Base-by-base conservation (phyloP, 30 jellyfish, hydroid and myxozoan species). In the Calvadosia cruxmelitensis region DNA sequence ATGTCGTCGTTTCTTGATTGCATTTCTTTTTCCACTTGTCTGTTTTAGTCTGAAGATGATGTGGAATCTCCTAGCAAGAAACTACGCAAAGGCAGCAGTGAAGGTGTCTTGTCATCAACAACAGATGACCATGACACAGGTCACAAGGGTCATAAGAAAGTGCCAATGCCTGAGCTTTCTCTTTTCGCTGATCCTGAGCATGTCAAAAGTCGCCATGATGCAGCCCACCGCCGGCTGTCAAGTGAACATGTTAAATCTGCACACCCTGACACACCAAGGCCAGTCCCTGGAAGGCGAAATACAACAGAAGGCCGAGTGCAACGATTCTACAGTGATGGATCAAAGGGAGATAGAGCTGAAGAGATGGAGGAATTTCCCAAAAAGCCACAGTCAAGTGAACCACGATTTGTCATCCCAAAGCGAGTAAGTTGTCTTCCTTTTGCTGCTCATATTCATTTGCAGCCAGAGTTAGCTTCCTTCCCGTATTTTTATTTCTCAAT, bases 231-330 rank as follows among this genome's bases (percentile, higher is more conserved):
- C 10, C 57, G 57, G 15, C 57, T 42, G 20, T 42, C 57, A 5
- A 42, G 57, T 42, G 57, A 42, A 10, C 20, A 10, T 5, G 57
- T 10, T 42, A 42, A 42, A 42, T 42, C 57, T 5, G n/a, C n/a
- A n/a, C n/a, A n/a, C n/a, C n/a, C n/a, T n/a, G 57, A 42, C 20
- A 5, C 57, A 42, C 20, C 57, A 42, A 10, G 57, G 20, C 20
- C 57, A 42, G 57, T 20, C 15, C 12, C 49, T 34, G 68, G 65
- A 26, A 30, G 79, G 51, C 24, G 79, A 48, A 2, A 32, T 31
- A 13, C 36, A 16, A 53, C 75, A 62, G 65, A 74, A 49, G 65
- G 84, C 63, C 24, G 84, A 35, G 76, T 32, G 64, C 64, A 69
- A 28, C 2, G 63, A 24, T 23, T 12, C 33, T 15, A 16, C n/a